Conservation (phyloP, 30 jellyfish, hydroid and myxozoan species). For the Nemopilema nomurai region DNA sequence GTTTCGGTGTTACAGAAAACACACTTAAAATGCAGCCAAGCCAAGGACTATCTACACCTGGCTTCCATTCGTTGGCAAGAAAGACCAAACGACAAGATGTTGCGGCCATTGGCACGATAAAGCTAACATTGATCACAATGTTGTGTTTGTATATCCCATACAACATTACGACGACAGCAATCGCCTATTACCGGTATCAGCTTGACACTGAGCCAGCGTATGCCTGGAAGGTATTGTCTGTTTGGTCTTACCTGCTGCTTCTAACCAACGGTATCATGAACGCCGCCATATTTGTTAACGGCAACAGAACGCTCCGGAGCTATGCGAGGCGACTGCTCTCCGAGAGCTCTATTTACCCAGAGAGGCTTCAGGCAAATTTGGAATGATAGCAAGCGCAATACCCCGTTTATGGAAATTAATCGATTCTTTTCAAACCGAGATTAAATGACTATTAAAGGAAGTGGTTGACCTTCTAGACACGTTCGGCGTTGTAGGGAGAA, state of each 20-base stretch:
- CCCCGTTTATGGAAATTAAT: too few relatives aligned
- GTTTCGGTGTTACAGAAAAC: neutral
- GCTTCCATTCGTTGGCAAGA: neutral
- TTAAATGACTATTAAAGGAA: too few relatives aligned
- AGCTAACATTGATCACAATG: conserved; percentile 3
- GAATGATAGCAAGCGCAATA: too few relatives aligned
- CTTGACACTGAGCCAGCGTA: conserved; percentile 2
- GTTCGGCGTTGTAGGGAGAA: too few relatives aligned
- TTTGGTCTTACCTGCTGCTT: conserved; percentile 13
- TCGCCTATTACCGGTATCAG: conserved; percentile 1
- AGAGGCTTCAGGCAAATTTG: too few relatives aligned
- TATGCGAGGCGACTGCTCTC: neutral
- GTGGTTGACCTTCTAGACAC: too few relatives aligned
- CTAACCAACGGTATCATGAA: conserved; percentile 11
- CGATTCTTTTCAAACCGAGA: too few relatives aligned
- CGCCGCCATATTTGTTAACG: neutral
- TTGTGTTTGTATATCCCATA: conserved; percentile 10
- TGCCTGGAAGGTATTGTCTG: conserved; percentile 15
- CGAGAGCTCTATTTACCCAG: neutral
- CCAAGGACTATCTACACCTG: neutral
- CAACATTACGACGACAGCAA: neutral
- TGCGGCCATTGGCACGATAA: conserved; percentile 13
- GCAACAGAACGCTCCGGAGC: conserved; percentile 1
- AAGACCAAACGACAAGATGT: neutral
- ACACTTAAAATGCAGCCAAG: neutral